Base-by-base conservation (phyloP, 1,140 invertebrate genomes). In the Drosophila parvula region DNA sequence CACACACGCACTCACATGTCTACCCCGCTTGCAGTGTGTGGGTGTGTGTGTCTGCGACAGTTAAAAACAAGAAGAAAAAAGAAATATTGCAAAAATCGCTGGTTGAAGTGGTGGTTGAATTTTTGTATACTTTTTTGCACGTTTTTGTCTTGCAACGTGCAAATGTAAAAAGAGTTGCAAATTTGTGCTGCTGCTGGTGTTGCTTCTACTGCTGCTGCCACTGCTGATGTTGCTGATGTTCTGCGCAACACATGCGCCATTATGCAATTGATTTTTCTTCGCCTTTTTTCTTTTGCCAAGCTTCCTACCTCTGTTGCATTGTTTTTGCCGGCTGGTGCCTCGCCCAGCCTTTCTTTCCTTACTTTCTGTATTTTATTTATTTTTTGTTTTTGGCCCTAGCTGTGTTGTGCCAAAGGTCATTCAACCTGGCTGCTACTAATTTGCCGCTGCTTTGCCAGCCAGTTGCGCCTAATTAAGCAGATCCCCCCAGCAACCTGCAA, bases 191-290 rank as follows among this genome's bases (percentile, higher is more conserved):
- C 63, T 71, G 56, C 62, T 76, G 47, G 45, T 69, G 56, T 41
- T 75, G 51, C 45, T 61, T 44, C 10, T 60, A 48, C 30, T 67
- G 45, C 38, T 74, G 59, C 12, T 27, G 44, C 22, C 62, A 27
- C 34, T 61, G 55, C 60, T 74, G 67, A 36, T 68, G 61, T 47
- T 81, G 60, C 62, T 76, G 63, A 63, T 73, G 62, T 73, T 56
- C 75, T 64, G 73, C 84, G 83, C 79, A 90, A 90, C 88, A 90
- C 86, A 90, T 90, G 88, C 88, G 86, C 88, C 79, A 90, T 90
- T 90, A 90, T 90, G 81, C 84, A 88, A 88, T 88, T 88, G 84
- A 82, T 88, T 90, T 90, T 90, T 85, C 64, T 69, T 71, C 14
- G 64, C 28, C 32, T 36, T 79, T 83, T 79, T 83, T 74, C n/a